phyloP scores from a whole-genome alignment of 2,113 vertebrate genomes.

The Forbesichthys agassizii region DNA sequence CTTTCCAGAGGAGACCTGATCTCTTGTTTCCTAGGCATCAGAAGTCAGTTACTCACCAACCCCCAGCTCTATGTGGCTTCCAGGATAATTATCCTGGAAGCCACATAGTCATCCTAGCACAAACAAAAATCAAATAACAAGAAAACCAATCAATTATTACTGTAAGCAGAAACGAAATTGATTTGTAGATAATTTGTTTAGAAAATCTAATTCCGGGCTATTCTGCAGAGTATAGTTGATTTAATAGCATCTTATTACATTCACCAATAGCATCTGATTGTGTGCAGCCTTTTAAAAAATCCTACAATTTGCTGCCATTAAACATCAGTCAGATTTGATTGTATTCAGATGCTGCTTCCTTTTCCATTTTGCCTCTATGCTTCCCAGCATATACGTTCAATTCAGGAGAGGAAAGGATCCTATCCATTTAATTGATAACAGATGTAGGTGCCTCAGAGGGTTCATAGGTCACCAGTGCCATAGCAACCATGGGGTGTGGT shows the following conservation, averaged over 20 bases:
- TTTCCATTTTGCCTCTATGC: background rate
- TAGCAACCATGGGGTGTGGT: constrained; percentile 62
- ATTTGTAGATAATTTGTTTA: constrained; percentile 2
- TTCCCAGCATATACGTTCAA: constrained; percentile 29
- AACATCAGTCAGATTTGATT: constrained; percentile 33
- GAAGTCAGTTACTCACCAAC: no score
- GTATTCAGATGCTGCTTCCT: constrained; percentile 33
- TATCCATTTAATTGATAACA: constrained; percentile 75
- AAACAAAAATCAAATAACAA: no score
- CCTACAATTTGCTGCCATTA: constrained; percentile 19
- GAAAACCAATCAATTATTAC: no score
- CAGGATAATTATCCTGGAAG: no score
- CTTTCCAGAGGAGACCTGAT: constrained; percentile 36
- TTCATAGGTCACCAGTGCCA: constrained; percentile 76
- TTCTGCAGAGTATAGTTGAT: constrained; percentile 5
- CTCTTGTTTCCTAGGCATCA: background rate
- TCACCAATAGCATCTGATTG: constrained; percentile 16
- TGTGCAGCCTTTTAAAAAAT: constrained; percentile 11
- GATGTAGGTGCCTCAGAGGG: constrained; percentile 75
- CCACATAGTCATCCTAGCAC: no score
- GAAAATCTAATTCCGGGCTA: background rate
- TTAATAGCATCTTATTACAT: constrained; percentile 26
- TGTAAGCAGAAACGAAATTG: no score
- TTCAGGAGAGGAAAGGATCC: constrained; percentile 55
- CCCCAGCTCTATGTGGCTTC: no score